Percentiles rank a stretch among this genome's conserved stretches.
phyloP scores from a whole-genome alignment of 92 coral and sea anemone genomes.

The Phenganax marumi region DNA sequence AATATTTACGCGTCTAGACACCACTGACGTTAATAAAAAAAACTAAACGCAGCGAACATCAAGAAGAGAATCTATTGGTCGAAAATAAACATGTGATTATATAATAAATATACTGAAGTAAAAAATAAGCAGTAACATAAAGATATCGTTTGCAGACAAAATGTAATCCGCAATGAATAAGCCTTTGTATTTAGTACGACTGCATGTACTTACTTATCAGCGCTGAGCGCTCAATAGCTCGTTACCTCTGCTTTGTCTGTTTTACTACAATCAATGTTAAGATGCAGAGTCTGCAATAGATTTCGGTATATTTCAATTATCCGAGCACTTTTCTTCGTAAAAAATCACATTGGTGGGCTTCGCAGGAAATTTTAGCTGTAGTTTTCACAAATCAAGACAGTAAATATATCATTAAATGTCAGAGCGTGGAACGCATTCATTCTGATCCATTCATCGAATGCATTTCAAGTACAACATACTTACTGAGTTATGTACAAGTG shows the following conservation, averaged over 20 bases:
- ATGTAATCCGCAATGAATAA: slow-evolving; percentile 2
- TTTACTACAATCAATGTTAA: not conserved
- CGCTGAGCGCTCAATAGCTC: not conserved
- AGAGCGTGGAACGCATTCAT: too few species aligned
- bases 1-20: slow-evolving; percentile 4
- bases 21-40: not conserved
- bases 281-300: not conserved
- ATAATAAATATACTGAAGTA: not conserved
- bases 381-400: too few species aligned
- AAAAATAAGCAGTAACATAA: not conserved
- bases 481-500: too few species aligned
- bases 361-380: too few species aligned
- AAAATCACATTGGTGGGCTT: too few species aligned
- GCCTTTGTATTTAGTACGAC: slow-evolving; percentile 8
- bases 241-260: not conserved
- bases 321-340: too few species aligned
- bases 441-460: too few species aligned
- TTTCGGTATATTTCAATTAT: too few species aligned
- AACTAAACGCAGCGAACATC: not conserved
- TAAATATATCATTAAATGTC: too few species aligned
- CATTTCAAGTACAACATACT: too few species aligned
- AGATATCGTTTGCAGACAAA: too few species aligned
- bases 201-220: not conserved
- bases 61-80: not conserved
- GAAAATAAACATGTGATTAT: not conserved